Evolutionary conservation across 2,113 vertebrate species (phyloP).

Genomic region (Lepus americanus): DNA sequence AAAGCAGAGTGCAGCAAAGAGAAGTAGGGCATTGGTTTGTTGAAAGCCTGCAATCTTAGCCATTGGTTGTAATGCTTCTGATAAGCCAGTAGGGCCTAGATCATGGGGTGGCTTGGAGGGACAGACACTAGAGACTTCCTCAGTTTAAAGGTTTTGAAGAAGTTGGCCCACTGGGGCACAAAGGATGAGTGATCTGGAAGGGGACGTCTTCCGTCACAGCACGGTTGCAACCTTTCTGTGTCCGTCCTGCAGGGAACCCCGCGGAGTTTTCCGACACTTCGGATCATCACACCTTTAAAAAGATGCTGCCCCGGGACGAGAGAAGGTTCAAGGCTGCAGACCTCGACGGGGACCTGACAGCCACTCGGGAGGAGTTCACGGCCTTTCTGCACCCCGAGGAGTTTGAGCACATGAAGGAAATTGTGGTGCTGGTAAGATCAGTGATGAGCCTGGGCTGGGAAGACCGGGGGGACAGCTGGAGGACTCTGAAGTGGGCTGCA

Average conservation of each 20-base stretch:
- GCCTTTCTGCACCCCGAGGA: constrained; percentile 98
- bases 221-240: not conserved
- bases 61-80: not conserved
- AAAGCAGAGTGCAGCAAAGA: not conserved
- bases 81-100: no score
- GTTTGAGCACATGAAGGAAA: constrained; percentile 98
- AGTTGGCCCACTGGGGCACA: not conserved
- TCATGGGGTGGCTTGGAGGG: not conserved
- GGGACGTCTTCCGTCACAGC: not conserved
- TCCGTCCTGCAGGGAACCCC: constrained; percentile 91
- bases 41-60: not conserved
- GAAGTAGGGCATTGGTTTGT: not conserved
- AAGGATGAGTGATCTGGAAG: not conserved
- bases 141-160: constrained; percentile 13
- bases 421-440: constrained; percentile 94
- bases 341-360: constrained; percentile 90
- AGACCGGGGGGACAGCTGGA: not conserved
- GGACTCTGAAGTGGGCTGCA: not conserved
- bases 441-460: not conserved
- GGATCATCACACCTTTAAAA: constrained; percentile 97
- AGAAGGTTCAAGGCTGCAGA: constrained; percentile 95
- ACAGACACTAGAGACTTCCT: not conserved
- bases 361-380: constrained; percentile 96
- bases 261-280: constrained; percentile 94
- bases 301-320: constrained; percentile 98